Percentiles rank a stretch among this genome's conserved stretches.
Conservation (phyloP, 1,140 invertebrate species). For the Temnothorax longispinosus region DNA sequence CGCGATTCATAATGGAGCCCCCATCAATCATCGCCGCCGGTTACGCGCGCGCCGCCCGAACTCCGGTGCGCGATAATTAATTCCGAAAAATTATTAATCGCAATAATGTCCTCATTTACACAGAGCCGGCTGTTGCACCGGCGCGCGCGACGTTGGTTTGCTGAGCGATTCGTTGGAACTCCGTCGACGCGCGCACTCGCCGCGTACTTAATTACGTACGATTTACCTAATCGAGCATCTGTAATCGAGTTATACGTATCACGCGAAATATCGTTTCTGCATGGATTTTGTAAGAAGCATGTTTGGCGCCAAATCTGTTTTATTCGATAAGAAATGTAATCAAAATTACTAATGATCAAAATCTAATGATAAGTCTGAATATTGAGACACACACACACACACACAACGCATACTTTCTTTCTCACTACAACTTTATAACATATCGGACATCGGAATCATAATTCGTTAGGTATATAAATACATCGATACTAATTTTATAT, state of each 20-base stretch:
- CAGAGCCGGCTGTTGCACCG: conserved; percentile 43
- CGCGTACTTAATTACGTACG: conserved; percentile 60
- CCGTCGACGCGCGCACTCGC: conserved; percentile 30
- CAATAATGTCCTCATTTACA: conserved; percentile 78
- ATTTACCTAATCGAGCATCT: conserved; percentile 69
- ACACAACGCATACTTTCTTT: background rate
- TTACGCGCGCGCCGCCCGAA: conserved; percentile 71
- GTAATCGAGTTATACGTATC: conserved; percentile 42
- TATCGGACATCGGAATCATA: background rate
- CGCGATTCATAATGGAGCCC: conserved; percentile 81
- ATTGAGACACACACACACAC: background rate
- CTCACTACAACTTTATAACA: background rate
- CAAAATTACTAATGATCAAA: too few species aligned
- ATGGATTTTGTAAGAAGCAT: background rate
- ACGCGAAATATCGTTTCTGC: conserved; percentile 22
- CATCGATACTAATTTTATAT: background rate
- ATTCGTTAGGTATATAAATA: background rate
- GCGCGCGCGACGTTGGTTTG: conserved; percentile 57
- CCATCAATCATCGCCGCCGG: conserved; percentile 80
- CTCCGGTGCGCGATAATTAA: conserved; percentile 77
- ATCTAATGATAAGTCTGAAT: background rate
- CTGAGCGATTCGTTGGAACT: conserved; percentile 64
- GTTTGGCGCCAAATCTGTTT: background rate
- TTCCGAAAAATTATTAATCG: conserved; percentile 83
- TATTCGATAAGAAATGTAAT: conserved; percentile 18